Conservation (phyloP, 2,888 invertebrate genomes). For the Argyresthia goedartella region DNA sequence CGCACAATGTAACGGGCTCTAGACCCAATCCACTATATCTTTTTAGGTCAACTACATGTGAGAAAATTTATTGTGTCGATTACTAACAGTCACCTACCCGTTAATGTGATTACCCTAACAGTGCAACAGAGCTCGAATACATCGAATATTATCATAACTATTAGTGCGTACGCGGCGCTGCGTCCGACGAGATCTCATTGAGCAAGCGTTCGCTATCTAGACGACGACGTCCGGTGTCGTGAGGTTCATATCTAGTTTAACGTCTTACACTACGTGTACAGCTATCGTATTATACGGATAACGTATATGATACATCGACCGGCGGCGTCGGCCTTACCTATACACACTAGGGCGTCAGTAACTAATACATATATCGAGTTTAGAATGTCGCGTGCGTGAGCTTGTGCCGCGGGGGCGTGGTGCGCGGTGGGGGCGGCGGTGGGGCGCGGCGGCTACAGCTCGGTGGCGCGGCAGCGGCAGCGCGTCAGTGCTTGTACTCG, state of each 20-base stretch:
- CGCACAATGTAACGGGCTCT: slow-evolving; percentile 10
- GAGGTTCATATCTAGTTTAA: background rate
- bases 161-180: slow-evolving; percentile 11
- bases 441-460: slow-evolving; percentile 17
- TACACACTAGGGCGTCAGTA: background rate
- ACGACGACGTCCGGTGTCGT: slow-evolving; percentile 3
- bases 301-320: background rate
- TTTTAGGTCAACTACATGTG: slow-evolving; percentile 41
- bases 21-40: slow-evolving; percentile 30
- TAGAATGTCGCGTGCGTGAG: too few relatives aligned
- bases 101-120: slow-evolving; percentile 40
- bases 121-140: slow-evolving; percentile 36
- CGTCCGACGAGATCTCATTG: background rate
- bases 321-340: background rate
- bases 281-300: slow-evolving; percentile 1
- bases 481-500: slow-evolving; percentile 82
- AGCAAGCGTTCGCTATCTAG: slow-evolving; percentile 4
- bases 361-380: too few relatives aligned
- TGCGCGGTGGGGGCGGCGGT: background rate
- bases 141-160: slow-evolving; percentile 18
- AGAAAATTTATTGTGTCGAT: slow-evolving; percentile 41
- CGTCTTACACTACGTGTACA: background rate
- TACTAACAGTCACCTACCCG: slow-evolving; percentile 46
- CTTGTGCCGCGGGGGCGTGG: too few relatives aligned
- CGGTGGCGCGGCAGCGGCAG: slow-evolving; percentile 25